Evolutionary conservation across 2,797 vertebrate genomes (phyloP), one percentile per base, ranked within the genome.

Genomic region (Sibirionetta formosa): DNA sequence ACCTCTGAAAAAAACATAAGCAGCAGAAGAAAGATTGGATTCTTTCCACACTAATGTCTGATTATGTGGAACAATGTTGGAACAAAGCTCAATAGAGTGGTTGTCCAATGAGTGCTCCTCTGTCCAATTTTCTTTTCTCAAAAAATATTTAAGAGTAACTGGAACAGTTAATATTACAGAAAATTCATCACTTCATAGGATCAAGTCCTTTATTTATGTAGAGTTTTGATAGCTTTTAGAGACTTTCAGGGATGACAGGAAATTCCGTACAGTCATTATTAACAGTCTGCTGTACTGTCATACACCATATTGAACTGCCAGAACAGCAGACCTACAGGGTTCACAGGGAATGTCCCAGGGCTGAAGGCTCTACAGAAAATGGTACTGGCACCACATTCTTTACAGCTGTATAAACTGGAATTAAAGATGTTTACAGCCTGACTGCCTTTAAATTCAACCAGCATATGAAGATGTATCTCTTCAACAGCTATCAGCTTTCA

Each of bases 1-100:
- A 94, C 92, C 81, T 94, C 72, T 92, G 87, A 96, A 97, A 95
- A 95, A 94, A 97, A 96, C 96, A 96, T 79, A 98, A 97, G 97
- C 92, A 98, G 78, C 54, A 72, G 12, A 96, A 91, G 63, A 96
- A 97, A 96, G 82, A 63, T 94, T 98, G 96, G 95, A 95, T 85
- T 93, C n/a, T 97, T 98, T 97, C 97, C 97, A 97, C 27, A 36
- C 46, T 95, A 36, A 51, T 72, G 81, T 96, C 95, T 97, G 96
- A 97, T 95, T 95, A 96, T 82, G 93, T 94, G 92, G 97, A 98
- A 97, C 90, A 93, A 88, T 88, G 94, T 96, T 42, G 40, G 40
- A 16, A 42, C 15, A 42, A 42, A 77, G 64, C 42, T 96, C 61
- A 79, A 27, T 11, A 56, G 51, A 91, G 64, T 87, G 58, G 87